These are phyloP conservation scores for Telmatochromis sp. DNA, from an alignment of 2,113 vertebrate species.

Conservation along the genomic window DNA sequence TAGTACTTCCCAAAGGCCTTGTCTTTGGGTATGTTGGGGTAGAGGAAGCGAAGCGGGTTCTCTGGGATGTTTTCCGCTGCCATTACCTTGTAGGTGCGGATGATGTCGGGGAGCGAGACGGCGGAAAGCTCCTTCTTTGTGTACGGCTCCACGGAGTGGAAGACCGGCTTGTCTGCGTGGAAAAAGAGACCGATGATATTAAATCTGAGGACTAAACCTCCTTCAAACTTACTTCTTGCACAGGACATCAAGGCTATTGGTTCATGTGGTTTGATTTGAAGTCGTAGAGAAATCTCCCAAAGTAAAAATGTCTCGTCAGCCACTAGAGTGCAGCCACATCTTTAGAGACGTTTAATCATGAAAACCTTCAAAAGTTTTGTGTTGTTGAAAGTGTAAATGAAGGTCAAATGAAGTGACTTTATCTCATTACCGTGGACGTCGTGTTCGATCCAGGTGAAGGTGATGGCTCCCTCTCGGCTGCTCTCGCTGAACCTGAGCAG, in stretches of 20 bases:
- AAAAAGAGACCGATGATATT: not conserved
- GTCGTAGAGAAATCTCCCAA: not conserved
- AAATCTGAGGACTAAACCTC: not conserved
- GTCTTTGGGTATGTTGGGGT: conserved; percentile 85
- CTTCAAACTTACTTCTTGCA: not conserved
- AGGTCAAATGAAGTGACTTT: not conserved
- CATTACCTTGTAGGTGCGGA: conserved; percentile 97
- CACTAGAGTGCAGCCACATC: not conserved
- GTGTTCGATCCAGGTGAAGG: conserved; percentile 95
- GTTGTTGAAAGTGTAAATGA: not conserved
- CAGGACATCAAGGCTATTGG: not conserved
- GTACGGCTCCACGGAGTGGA: conserved; percentile 92
- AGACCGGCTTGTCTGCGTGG: conserved; percentile 70
- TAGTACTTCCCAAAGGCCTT: conserved; percentile 95
- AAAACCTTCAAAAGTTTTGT: not conserved
- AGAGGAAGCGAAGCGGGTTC: conserved; percentile 89
- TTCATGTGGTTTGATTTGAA: not conserved
- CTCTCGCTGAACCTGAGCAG: conserved; percentile 95
- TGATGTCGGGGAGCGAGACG: conserved; percentile 91
- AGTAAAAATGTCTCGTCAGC: not conserved
- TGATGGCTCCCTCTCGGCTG: conserved; percentile 92
- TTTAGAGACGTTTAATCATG: not conserved
- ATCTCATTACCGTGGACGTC: conserved; percentile 64
- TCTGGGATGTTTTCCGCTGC: conserved; percentile 93
- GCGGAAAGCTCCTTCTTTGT: conserved; percentile 90